These are phyloP conservation scores for Sebastes itinus DNA, from an alignment of 2,797 vertebrate genomes.

Conservation along the genomic window DNA sequence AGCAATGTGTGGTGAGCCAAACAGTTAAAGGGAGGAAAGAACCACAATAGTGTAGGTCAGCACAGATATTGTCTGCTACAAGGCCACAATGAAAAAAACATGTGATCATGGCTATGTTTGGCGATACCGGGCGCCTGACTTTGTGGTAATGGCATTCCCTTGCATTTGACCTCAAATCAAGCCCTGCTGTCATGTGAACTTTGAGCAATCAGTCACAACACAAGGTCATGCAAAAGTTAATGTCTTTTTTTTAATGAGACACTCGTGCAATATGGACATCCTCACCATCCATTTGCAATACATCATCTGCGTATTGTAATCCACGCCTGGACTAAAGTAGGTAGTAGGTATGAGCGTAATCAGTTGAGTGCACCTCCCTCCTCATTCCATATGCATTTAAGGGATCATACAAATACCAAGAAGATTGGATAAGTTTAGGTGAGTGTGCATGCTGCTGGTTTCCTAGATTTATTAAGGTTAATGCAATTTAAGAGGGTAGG, in stretches of 20 bases:
- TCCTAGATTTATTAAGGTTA: constrained; percentile 9
- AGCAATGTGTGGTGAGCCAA: background rate
- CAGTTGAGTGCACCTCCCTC: constrained; percentile 12
- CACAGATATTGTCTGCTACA: background rate
- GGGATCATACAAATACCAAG: constrained; percentile 3
- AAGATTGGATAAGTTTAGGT: background rate
- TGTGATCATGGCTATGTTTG: background rate
- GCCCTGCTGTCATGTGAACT: background rate
- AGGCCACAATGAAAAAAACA: background rate
- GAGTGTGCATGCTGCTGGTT: background rate
- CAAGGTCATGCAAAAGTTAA: background rate
- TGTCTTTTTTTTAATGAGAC: background rate
- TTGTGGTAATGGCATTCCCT: background rate
- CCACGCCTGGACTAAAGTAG: background rate
- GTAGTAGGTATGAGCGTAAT: background rate
- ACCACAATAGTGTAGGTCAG: background rate
- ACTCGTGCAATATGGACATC: background rate
- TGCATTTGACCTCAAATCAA: background rate
- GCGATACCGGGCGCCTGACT: background rate
- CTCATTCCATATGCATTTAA: constrained; percentile 7
- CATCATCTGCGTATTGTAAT: background rate
- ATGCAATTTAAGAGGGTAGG: constrained; percentile 3
- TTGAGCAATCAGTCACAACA: background rate
- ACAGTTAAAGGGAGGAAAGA: background rate
- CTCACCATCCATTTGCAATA: background rate